Evolutionary conservation across 1,140 invertebrate species (phyloP), one percentile per base, ranked within the genome.

Genomic region (Asobara japonica): DNA sequence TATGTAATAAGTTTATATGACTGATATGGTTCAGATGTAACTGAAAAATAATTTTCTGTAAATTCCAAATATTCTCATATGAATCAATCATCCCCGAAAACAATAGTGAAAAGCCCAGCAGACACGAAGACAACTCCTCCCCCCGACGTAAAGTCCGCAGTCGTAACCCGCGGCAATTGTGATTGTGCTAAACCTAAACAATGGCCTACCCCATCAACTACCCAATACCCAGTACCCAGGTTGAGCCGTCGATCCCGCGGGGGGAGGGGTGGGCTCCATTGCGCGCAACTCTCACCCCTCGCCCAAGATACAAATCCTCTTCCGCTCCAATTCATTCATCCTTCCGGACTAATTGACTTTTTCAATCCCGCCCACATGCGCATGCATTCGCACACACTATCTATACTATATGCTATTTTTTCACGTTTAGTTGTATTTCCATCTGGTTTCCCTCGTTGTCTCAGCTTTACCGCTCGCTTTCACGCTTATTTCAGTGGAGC

Each of bases 131-230:
- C 20, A 56, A 56, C 10, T 27, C 13, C 22, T 56, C 22, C 22
- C 8, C 10, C 18, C 8, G 22, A 25, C 51, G 78, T 13, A 22
- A 56, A 56, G 51, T 56, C 51, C 51, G 25, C 51, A 56, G 51
- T 56, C 22, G 51, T 77, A 78, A 73, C 73, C 73, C 69, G 51
- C 74, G 76, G 77, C 65, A 75, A 78, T 80, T 78, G 78, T 78
- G 77, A 80, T 80, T 80, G 77, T 71, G 77, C 77, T 80, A 80
- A 80, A 78, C 76, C 77, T 80, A 80, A 80, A 80, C 79, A 80
- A 80, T 80, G 71, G 71, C 76, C 76, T 75, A 73, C 75, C 70
- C 22, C 74, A 76, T 76, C 75, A 74, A 78, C 74, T 77, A 75
- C 76, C 76, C 69, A 56, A 22, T 76, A 74, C 76, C 74, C 69